Percentiles rank a stretch among this genome's conserved stretches.
These are phyloP conservation scores for Troglohyphantes excavatus DNA, from an alignment of 2,888 invertebrate species.

Conservation along the genomic window DNA sequence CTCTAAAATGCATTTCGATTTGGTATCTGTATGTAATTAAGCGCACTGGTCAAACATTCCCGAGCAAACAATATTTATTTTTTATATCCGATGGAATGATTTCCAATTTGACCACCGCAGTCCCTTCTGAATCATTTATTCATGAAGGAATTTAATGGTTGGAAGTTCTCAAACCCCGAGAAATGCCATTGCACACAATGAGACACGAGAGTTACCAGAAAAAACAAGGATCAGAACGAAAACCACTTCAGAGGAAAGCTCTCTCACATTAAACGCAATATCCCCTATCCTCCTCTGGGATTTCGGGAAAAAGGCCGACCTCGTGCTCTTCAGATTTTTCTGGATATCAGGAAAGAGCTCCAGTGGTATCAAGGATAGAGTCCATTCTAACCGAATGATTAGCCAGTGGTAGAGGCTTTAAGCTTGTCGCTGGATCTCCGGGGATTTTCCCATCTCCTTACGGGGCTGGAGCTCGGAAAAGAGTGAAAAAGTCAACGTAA, in stretches of 20 bases:
- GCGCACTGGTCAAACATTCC: too few species aligned
- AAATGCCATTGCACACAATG: constrained; percentile 40
- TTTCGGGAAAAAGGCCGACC: constrained; percentile 38
- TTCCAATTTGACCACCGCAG: constrained; percentile 24
- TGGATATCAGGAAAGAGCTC: constrained; percentile 24
- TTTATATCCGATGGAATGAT: neutral
- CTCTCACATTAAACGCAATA: constrained; percentile 45
- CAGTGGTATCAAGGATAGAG: neutral
- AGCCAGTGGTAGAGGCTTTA: constrained; percentile 35
- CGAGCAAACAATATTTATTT: neutral
- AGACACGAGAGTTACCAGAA: constrained; percentile 30
- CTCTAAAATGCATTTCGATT: too few species aligned
- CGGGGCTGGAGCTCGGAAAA: neutral
- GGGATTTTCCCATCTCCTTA: constrained; percentile 21
- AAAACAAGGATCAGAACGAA: constrained; percentile 53
- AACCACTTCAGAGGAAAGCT: constrained; percentile 57
- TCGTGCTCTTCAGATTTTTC: constrained; percentile 36
- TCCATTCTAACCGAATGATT: constrained; percentile 55
- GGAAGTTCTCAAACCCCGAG: constrained; percentile 27
- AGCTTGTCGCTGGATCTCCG: constrained; percentile 22
- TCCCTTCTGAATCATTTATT: constrained; percentile 41
- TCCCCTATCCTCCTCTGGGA: constrained; percentile 17
- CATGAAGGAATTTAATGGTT: constrained; percentile 39
- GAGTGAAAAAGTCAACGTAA: neutral
- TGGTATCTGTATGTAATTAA: too few species aligned